Conservation (phyloP, 2,797 vertebrate species). For the Diplodus puntazzo region DNA sequence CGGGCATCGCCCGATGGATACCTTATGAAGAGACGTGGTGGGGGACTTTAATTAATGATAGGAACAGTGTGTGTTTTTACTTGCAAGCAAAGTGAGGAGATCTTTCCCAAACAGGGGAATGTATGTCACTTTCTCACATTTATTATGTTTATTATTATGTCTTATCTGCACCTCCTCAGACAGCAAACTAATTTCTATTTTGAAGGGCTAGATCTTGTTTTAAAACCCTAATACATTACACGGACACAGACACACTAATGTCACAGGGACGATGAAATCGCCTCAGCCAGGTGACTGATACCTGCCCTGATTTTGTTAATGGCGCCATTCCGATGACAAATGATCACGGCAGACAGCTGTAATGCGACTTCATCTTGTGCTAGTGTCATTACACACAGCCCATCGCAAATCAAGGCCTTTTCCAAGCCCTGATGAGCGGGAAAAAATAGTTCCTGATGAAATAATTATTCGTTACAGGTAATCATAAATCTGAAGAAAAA, state of each 20-base stretch:
- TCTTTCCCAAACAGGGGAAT: conserved; percentile 11
- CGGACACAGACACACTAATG: conserved; percentile 50
- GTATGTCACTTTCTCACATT: background rate
- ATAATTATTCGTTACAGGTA: conserved; percentile 71
- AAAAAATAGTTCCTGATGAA: conserved; percentile 71
- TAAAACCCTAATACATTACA: conserved; percentile 64
- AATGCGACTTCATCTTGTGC: conserved; percentile 79
- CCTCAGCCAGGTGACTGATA: conserved; percentile 76
- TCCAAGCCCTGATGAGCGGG: conserved; percentile 64
- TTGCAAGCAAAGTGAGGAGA: background rate
- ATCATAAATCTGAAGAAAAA: conserved; percentile 71
- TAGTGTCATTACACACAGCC: conserved; percentile 69
- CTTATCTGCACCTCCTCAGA: conserved; percentile 18
- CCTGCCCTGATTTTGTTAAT: conserved; percentile 82
- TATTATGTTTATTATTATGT: conserved; percentile 2
- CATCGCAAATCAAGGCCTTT: conserved; percentile 77
- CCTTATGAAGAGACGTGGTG: conserved; percentile 16
- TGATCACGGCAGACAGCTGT: conserved; percentile 54
- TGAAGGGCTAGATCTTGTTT: conserved; percentile 9
- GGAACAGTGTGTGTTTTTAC: conserved; percentile 7
- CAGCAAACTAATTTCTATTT: background rate
- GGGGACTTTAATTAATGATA: conserved; percentile 57
- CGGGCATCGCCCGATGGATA: conserved; percentile 37
- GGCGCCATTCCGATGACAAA: conserved; percentile 74
- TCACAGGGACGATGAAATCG: conserved; percentile 66